Base-by-base conservation (phyloP, 2,888 invertebrate genomes). In the Acleris cristana region DNA sequence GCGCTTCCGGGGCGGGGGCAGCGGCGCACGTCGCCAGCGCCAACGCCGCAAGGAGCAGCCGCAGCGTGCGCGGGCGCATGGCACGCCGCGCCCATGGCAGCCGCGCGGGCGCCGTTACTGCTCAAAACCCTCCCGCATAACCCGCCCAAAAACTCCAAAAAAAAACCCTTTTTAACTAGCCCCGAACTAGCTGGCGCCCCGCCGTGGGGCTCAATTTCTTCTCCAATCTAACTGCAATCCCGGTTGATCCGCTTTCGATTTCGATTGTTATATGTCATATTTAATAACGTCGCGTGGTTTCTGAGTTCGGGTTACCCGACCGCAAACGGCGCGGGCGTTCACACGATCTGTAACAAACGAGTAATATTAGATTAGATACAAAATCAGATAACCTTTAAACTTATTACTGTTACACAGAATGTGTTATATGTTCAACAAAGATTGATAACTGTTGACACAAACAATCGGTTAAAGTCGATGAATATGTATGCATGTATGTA, bases 51-150 rank as follows among this genome's bases (percentile, higher is more conserved):
- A 90, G 81, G 83, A 91, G 92, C 91, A 93, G 89, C 88, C 89
- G 88, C 90, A 89, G 88, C 89, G 89, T 85, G 89, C 90, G 90
- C 89, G 84, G 84, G 79, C 86, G 86, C 91, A 91, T 89, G 87
- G 86, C 89, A 89, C 92, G 91, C 92, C 91, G 90, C 92, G 91
- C 89, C 91, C 91, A 90, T 90, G 86, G 90, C 90, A 86, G 86
- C 87, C 90, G 88, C 88, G 84, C 86, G 87, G 87, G 81, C 88
- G 90, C 91, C 92, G 92, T 92, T 90, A 90, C 90, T 89, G 89
- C 89, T 82, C 89, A 79, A 78, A 83, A 78, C 82, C 78, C 77
- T 75, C 74, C 71, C 80, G 78, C 89, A 87, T 86, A 73, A 82
- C 88, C 81, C 85, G 79, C 84, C 74, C 48, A 55, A 51, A 19